Percentiles rank a stretch among this genome's conserved stretches.
These are phyloP conservation scores for Urocolius indicus DNA, from an alignment of 2,113 vertebrate genomes.

Conservation along the genomic window DNA sequence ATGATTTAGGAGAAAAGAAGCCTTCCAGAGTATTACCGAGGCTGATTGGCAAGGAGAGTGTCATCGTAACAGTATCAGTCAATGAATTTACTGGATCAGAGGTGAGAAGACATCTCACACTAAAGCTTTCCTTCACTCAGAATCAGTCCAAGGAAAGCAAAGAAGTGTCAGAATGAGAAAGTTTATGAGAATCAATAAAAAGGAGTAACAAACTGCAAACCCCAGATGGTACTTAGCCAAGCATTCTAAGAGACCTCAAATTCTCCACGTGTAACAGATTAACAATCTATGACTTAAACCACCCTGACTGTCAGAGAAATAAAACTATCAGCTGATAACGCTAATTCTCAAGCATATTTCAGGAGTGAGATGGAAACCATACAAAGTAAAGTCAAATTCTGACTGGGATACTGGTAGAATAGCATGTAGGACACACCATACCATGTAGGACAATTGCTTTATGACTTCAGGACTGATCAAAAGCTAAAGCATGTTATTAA, in stretches of 20 bases:
- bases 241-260: neutral
- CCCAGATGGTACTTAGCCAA: neutral
- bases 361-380: neutral
- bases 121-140: neutral
- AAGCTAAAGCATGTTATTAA: neutral
- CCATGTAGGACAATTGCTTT: neutral
- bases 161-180: neutral
- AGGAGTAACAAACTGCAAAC: neutral
- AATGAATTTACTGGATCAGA: neutral
- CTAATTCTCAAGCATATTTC: neutral
- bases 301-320: neutral
- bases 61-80: no score
- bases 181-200: neutral
- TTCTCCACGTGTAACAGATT: neutral
- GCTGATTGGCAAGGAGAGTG: neutral
- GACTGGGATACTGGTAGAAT: neutral
- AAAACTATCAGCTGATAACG: neutral
- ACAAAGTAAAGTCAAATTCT: neutral
- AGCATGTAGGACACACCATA: no score
- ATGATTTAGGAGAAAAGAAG: neutral
- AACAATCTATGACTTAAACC: neutral
- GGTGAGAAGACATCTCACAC: neutral
- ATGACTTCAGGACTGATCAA: neutral
- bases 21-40: neutral
- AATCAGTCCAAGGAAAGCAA: neutral